Conservation (phyloP, 2,888 invertebrate species). For the Pristionchus japonicus region DNA sequence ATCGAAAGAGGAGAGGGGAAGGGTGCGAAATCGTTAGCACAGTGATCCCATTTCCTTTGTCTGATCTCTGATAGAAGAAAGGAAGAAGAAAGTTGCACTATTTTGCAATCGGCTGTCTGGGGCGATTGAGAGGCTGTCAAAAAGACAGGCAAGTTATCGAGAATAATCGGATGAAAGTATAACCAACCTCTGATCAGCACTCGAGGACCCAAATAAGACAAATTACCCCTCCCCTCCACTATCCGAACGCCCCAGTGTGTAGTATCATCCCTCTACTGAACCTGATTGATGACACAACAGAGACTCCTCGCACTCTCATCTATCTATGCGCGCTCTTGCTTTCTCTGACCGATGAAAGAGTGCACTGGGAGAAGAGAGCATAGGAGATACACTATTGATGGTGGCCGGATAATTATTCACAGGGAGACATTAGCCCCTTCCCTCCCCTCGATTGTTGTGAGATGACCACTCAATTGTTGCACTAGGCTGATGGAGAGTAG, state of each 20-base stretch:
- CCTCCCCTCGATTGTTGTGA: neutral
- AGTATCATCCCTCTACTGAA: neutral
- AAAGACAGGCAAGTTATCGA: neutral
- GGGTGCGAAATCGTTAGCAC: neutral
- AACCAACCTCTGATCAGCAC: neutral
- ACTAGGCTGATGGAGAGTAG: neutral
- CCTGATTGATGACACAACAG: slow-evolving; percentile 1
- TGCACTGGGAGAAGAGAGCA: neutral
- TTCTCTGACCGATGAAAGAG: neutral
- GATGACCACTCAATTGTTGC: neutral
- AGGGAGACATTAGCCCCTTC: neutral
- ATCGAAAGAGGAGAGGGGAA: too few species aligned
- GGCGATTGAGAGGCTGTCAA: too few species aligned
- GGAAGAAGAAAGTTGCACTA: too few species aligned
- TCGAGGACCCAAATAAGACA: neutral
- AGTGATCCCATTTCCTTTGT: neutral
- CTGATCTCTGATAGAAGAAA: too few species aligned
- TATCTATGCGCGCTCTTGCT: neutral
- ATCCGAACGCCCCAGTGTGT: slow-evolving; percentile 10
- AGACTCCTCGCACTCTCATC: neutral
- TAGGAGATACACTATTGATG: neutral
- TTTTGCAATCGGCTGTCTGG: too few species aligned
- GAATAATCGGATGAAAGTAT: neutral
- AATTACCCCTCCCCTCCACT: neutral
- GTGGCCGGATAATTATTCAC: slow-evolving; percentile 27